Conservation (phyloP, 2,113 vertebrate genomes). For the Boulengeromyrus knoepffleri region DNA sequence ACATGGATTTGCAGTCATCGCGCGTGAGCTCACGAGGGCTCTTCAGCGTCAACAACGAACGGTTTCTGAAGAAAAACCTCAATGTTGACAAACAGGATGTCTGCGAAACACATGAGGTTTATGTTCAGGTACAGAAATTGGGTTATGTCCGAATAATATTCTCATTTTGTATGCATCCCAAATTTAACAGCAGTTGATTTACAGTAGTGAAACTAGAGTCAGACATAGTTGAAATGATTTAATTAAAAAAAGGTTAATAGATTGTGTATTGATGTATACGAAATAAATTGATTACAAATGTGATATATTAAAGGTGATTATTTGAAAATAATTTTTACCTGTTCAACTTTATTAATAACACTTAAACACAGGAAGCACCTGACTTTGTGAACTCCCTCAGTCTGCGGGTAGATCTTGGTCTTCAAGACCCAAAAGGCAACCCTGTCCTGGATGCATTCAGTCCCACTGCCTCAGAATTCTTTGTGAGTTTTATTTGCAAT, state of each 20-base stretch:
- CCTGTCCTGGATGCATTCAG: constrained; percentile 73
- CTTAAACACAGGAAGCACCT: constrained; percentile 63
- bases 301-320: background rate
- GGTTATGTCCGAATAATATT: background rate
- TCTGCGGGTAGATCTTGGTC: constrained; percentile 70
- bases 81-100: constrained; percentile 36
- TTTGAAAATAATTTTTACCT: background rate
- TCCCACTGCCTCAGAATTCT: constrained; percentile 65
- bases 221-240: background rate
- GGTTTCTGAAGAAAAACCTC: constrained; percentile 57
- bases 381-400: constrained; percentile 74
- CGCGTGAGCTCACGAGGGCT: constrained; percentile 76
- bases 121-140: constrained; percentile 64
- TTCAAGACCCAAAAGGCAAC: constrained; percentile 60
- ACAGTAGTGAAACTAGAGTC: background rate
- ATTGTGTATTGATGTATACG: background rate
- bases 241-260: background rate
- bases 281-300: background rate
- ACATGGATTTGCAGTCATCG: constrained; percentile 72
- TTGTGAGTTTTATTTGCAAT: constrained; percentile 62
- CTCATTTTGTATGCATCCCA: background rate
- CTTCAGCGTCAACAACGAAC: constrained; percentile 74
- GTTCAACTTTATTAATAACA: background rate
- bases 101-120: constrained; percentile 62
- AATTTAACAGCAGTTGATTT: background rate